Evolutionary conservation across 2,888 invertebrate genomes (phyloP).

Genomic region (Pyrrhia umbra): DNA sequence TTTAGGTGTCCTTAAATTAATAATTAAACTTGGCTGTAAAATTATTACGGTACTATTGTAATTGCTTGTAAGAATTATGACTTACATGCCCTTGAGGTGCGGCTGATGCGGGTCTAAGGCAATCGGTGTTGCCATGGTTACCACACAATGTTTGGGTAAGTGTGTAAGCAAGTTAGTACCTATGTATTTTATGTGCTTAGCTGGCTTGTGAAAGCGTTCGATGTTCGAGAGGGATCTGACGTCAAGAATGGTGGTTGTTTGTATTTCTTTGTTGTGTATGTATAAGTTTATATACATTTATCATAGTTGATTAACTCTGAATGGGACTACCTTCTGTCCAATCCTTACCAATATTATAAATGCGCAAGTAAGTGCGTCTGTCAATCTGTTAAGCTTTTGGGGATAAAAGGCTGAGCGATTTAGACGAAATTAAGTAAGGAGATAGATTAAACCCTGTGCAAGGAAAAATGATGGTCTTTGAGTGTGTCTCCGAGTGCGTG

Average conservation of each 20-base stretch:
- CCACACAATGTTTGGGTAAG: constrained; percentile 28
- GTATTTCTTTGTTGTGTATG: not conserved
- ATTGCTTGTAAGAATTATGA: constrained; percentile 22
- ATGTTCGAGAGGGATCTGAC: constrained; percentile 32
- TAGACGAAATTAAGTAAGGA: no score
- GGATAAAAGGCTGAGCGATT: no score
- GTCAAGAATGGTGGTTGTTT: constrained; percentile 2
- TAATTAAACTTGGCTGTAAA: not conserved
- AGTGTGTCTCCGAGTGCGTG: no score
- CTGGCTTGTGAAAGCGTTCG: constrained; percentile 50
- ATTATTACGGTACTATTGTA: not conserved
- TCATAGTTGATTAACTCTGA: no score
- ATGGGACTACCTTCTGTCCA: no score
- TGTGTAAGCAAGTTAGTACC: constrained; percentile 4
- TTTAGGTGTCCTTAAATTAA: not conserved
- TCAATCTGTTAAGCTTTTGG: no score
- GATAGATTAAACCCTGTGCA: no score
- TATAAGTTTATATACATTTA: not conserved
- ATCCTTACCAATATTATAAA: no score
- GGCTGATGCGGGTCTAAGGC: constrained; percentile 12
- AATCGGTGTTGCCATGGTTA: constrained; percentile 33
- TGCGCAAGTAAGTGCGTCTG: no score
- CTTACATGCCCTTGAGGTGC: constrained; percentile 38
- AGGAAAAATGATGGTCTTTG: no score
- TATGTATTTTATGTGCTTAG: constrained; percentile 6